Evolutionary conservation across 2,888 invertebrate species (phyloP).

Genomic region (Synergus umbraculus): DNA sequence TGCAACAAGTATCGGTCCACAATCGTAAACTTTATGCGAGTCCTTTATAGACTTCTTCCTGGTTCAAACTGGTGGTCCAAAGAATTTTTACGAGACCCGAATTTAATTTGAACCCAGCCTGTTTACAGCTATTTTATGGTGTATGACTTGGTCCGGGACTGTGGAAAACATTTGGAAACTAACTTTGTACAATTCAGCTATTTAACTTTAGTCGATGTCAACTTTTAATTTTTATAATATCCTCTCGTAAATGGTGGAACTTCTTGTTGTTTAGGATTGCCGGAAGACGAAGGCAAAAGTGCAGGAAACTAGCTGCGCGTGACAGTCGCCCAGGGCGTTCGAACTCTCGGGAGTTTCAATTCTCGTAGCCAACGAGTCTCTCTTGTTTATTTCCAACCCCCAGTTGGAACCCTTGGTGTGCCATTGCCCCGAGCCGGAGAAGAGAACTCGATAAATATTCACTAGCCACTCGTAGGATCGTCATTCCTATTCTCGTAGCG

Average conservation of each 20-base stretch:
- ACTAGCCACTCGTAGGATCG: conserved; percentile 55
- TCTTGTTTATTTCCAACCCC: conserved; percentile 39
- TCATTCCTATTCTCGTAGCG: conserved; percentile 53
- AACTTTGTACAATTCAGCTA: neutral
- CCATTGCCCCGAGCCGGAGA: conserved; percentile 48
- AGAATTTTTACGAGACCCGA: neutral
- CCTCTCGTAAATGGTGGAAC: neutral
- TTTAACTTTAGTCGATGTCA: neutral
- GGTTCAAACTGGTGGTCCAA: neutral
- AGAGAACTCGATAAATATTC: conserved; percentile 64
- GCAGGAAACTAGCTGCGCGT: conserved; percentile 63
- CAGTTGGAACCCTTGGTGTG: conserved; percentile 34
- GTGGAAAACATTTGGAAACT: too few species aligned
- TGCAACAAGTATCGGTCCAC: conserved; percentile 26
- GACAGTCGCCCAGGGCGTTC: conserved; percentile 65
- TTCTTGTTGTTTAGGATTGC: neutral
- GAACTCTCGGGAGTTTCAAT: conserved; percentile 66
- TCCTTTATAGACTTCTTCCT: neutral
- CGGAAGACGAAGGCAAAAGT: conserved; percentile 51
- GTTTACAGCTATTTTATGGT: neutral
- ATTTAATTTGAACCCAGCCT: neutral
- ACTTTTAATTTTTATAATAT: neutral
- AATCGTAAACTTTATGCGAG: conserved; percentile 4
- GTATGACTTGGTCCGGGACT: neutral
- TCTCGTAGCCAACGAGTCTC: conserved; percentile 48